A percentile compares a stretch with the other conserved stretches of the same genome.
These are phyloP conservation scores for Augochlora pura DNA, from an alignment of 1,140 invertebrate species.

Conservation along the genomic window DNA sequence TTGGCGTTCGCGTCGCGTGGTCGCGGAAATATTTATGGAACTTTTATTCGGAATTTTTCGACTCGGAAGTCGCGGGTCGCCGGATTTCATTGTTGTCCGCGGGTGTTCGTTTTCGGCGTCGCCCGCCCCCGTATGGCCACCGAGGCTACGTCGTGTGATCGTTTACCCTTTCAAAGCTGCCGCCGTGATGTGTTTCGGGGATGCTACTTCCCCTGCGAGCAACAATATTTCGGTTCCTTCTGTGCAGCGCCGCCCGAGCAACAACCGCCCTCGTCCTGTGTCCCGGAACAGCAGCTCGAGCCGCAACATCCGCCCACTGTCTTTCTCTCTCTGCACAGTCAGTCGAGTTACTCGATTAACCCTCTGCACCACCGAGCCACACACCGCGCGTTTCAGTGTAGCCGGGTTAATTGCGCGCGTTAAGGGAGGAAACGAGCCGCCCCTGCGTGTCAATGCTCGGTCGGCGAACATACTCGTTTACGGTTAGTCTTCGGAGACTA, in stretches of 20 bases:
- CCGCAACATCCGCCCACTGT: slow-evolving; percentile 61
- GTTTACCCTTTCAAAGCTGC: slow-evolving; percentile 35
- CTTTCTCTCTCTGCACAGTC: slow-evolving; percentile 63
- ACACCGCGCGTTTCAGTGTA: not conserved
- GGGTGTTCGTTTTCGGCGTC: not conserved
- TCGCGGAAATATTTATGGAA: no score
- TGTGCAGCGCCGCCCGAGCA: slow-evolving; percentile 42
- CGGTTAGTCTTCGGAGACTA: no score
- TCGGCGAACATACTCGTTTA: no score
- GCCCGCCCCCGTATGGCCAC: slow-evolving; percentile 51
- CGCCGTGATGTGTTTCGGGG: not conserved
- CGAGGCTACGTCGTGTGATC: not conserved
- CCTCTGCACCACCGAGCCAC: not conserved
- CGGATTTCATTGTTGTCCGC: not conserved
- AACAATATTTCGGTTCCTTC: slow-evolving; percentile 59
- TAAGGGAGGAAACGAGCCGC: no score
- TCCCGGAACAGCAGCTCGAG: slow-evolving; percentile 64
- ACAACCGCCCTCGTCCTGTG: slow-evolving; percentile 60
- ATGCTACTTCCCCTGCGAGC: slow-evolving; percentile 47
- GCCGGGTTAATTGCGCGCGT: not conserved
- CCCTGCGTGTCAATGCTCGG: no score
- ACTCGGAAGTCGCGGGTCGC: no score
- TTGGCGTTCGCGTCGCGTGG: no score
- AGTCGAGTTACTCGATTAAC: slow-evolving; percentile 50
- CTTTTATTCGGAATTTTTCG: no score